These are phyloP conservation scores for Nematopogon swammerdamellus DNA, from an alignment of 2,888 invertebrate genomes.

Conservation along the genomic window DNA sequence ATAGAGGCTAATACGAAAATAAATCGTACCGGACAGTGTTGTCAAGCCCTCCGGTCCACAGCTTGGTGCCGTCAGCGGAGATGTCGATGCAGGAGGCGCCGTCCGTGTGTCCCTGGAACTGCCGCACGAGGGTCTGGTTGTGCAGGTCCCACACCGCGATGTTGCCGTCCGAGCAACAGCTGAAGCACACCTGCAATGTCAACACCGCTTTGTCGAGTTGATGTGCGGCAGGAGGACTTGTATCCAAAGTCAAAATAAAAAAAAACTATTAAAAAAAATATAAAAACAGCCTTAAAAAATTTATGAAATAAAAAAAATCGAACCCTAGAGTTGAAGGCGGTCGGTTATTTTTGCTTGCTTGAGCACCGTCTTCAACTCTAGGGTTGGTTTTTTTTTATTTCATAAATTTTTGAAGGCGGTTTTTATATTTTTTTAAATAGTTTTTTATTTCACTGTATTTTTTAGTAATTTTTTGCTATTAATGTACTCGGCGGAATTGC, in stretches of 20 bases:
- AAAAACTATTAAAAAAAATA: not conserved
- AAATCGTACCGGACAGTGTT: constrained; percentile 84
- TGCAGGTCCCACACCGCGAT: constrained; percentile 96
- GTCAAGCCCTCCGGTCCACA: constrained; percentile 96
- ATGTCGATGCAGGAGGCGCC: constrained; percentile 96
- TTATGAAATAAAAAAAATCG: no score
- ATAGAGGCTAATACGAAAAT: no score
- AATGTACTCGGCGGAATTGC: no score
- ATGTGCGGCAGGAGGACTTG: not conserved
- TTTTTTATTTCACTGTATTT: no score
- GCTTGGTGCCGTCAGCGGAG: constrained; percentile 85
- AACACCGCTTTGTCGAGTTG: constrained; percentile 1
- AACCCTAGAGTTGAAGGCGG: no score
- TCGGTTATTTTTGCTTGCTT: no score
- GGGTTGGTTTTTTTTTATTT: no score
- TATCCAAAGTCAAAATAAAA: not conserved
- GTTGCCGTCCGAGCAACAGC: constrained; percentile 96
- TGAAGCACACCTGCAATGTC: constrained; percentile 76
- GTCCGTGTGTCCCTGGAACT: constrained; percentile 91
- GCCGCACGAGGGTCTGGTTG: constrained; percentile 85
- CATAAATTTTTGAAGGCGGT: no score
- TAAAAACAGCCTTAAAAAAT: no score
- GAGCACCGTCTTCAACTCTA: no score
- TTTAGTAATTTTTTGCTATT: no score
- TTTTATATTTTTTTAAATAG: no score